Conservation (phyloP, 2,113 vertebrate species). For the Phalacrocorax brasilianus region DNA sequence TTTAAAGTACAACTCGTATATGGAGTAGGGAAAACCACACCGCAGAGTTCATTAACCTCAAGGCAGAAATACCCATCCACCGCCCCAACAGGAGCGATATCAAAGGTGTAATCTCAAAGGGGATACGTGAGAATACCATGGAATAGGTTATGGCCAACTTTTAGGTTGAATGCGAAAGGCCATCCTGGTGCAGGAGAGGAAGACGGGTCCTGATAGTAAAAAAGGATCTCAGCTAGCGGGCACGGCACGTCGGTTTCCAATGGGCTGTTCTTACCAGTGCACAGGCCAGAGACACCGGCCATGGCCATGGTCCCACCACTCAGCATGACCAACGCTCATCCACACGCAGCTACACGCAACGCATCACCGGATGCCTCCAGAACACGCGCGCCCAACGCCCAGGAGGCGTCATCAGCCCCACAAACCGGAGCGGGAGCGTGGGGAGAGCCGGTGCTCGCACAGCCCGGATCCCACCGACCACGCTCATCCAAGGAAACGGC, state of each 20-base stretch:
- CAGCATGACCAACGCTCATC: fast-evolving
- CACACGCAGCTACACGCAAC: too few species aligned
- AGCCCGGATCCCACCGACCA: not conserved
- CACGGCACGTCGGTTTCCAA: fast-evolving
- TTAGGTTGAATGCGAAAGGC: not conserved
- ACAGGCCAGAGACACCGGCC: not conserved
- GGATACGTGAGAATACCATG: not conserved
- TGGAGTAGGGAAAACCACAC: fast-evolving
- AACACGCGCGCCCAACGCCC: fast-evolving
- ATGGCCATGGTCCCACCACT: not conserved
- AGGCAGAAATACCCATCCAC: not conserved
- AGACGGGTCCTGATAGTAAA: not conserved
- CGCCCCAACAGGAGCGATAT: fast-evolving
- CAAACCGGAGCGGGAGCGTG: not conserved
- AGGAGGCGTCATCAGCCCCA: not conserved
- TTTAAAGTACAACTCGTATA: not conserved
- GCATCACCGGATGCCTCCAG: not conserved
- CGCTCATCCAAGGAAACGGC: not conserved
- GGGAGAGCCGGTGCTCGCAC: not conserved
- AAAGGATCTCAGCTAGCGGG: not conserved
- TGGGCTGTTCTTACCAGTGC: not conserved
- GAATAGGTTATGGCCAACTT: not conserved
- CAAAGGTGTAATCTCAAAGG: not conserved
- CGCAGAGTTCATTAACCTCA: not conserved
- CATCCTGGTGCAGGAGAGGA: not conserved